Conservation (phyloP, 2,888 invertebrate species). For the Pollenia amentaria region DNA sequence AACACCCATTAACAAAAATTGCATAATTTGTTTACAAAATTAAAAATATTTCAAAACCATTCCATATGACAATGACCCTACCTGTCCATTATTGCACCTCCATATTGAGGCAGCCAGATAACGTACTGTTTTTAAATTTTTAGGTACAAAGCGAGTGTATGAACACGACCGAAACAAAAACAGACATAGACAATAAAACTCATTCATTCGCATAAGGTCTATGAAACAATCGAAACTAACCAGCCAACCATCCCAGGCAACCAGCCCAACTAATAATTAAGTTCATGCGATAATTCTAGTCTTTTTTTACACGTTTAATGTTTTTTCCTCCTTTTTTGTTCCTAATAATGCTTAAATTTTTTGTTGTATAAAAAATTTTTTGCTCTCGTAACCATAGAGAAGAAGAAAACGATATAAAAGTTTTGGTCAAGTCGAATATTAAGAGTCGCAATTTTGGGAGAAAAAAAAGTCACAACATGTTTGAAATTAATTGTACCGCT, state of each 20-base stretch:
- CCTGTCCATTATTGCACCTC: conserved; percentile 2
- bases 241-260: neutral
- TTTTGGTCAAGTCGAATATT: too few relatives aligned
- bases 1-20: too few relatives aligned
- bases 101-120: conserved; percentile 49
- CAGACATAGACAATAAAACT: neutral
- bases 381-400: neutral
- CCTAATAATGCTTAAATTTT: neutral
- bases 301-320: conserved; percentile 3
- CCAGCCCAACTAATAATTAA: neutral
- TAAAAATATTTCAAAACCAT: neutral
- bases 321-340: neutral
- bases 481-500: too few relatives aligned
- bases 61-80: conserved; percentile 32
- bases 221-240: neutral
- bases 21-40: too few relatives aligned
- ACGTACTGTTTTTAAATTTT: neutral
- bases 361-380: neutral
- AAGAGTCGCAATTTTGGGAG: too few relatives aligned
- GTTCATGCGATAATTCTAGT: neutral
- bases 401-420: neutral
- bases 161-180: neutral
- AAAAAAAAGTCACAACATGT: too few relatives aligned
- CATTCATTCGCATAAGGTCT: neutral
- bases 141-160: neutral